Base-by-base conservation (phyloP, 23 tunicate species). In the Trididemnum nubilum region DNA sequence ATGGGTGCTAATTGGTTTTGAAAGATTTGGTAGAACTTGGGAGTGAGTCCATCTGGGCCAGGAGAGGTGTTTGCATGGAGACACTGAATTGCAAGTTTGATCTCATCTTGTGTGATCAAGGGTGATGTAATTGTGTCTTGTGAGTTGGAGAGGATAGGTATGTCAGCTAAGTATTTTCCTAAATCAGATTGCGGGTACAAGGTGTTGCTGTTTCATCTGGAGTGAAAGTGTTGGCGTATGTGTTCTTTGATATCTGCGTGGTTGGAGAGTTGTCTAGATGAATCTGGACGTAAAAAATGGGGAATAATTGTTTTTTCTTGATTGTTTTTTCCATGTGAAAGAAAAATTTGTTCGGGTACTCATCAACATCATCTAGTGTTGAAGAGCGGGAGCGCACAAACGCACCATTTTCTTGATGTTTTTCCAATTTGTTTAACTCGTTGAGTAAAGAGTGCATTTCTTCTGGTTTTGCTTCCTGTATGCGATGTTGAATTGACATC, bases 11-110 rank as follows among this genome's bases (percentile, higher is more conserved):
- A n/a, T 21, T 9, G 36, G 36, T 70, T 12, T 21, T 9, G 44
- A 5, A 70, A 70, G 3, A 21, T 70, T 35, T 30, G 38, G 26
- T 70, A 70, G 31, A 70, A 70, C 9, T 35, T 70, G 36, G 37
- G 21, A 7, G 75, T 70, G 4, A 70, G 75, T 4, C 75, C 75
- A 35, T 70, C 75, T 5, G 44, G 38, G 5, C 37, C 75, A 70
- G 75, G 75, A 5, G 37, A 33, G 36, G 75, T 15, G 44, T 70
- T 33, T 31, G 39, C n/a, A 31, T 70, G n/a, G 44, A 70, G 75
- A 15, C 19, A 24, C 4, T 70, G 36, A 15, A 28, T 70, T 4
- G 75, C 36, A 15, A 24, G 7, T 26, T 70, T 31, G n/a, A 70
- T 70, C 44, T 70, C 75, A 28, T 33, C 75, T 32, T 33, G 5